phyloP scores from a whole-genome alignment of 2,888 invertebrate genomes.

The Anticlea derivata region DNA sequence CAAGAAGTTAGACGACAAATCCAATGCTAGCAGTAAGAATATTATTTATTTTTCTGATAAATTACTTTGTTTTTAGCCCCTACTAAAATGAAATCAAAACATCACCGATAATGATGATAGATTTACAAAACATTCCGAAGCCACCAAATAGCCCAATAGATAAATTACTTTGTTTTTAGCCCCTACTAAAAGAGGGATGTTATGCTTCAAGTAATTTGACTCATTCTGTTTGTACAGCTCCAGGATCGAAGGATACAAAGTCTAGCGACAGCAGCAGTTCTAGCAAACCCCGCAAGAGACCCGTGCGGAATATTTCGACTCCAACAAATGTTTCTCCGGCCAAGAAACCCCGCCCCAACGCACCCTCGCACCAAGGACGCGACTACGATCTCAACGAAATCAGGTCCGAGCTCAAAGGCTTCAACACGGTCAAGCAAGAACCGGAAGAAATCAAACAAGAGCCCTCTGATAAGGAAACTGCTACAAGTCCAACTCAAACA shows the following conservation, averaged over 20 bases:
- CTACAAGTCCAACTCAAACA: constrained; percentile 34
- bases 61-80: not conserved
- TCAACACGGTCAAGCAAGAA: constrained; percentile 81
- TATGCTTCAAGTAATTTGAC: too few species aligned
- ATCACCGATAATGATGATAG: constrained; percentile 17
- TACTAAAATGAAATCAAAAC: constrained; percentile 20
- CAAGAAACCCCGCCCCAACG: constrained; percentile 62
- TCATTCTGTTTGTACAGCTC: constrained; percentile 45
- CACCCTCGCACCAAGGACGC: constrained; percentile 71
- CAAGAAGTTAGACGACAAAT: constrained; percentile 71
- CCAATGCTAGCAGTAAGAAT: constrained; percentile 58
- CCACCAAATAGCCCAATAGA: constrained; percentile 63
- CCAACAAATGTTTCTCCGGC: constrained; percentile 63
- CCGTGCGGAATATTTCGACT: constrained; percentile 62
- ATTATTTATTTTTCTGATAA: not conserved
- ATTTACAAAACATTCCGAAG: constrained; percentile 50
- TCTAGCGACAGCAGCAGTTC: constrained; percentile 73
- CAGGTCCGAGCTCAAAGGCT: constrained; percentile 92
- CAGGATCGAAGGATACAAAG: constrained; percentile 67
- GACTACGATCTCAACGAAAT: constrained; percentile 94
- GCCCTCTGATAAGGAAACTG: constrained; percentile 51
- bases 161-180: too few species aligned
- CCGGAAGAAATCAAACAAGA: constrained; percentile 69
- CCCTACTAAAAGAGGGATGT: too few species aligned
- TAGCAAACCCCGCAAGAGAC: constrained; percentile 71